Evolutionary conservation across 2,888 invertebrate species (phyloP).

Genomic region (Mantis religiosa): DNA sequence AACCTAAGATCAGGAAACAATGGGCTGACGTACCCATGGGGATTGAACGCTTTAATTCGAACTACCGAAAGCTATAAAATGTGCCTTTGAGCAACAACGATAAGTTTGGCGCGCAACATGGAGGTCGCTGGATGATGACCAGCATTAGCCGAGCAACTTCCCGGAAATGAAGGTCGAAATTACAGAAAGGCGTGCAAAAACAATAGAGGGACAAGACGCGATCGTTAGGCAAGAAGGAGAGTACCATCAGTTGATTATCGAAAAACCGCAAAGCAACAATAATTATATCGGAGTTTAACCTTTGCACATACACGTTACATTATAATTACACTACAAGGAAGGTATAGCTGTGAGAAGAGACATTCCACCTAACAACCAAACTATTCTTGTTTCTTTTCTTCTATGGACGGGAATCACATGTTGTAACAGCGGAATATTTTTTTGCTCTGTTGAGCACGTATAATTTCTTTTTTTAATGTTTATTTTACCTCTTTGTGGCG

Average conservation of each 20-base stretch:
- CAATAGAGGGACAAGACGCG: neutral
- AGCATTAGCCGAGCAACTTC: neutral
- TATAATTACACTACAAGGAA: neutral
- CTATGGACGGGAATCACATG: neutral
- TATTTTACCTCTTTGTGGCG: neutral
- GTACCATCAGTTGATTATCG: neutral
- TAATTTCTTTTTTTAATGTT: neutral
- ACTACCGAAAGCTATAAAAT: too few relatives aligned
- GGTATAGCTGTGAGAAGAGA: neutral
- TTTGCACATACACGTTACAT: neutral
- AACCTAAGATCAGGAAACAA: too few relatives aligned
- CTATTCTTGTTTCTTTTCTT: neutral
- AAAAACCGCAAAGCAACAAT: constrained; percentile 5
- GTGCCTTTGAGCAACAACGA: too few relatives aligned
- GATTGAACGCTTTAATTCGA: too few relatives aligned
- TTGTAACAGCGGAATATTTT: neutral
- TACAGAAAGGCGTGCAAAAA: neutral
- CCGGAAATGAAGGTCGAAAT: neutral
- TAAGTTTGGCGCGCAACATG: neutral
- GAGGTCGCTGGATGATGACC: neutral
- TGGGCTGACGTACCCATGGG: too few relatives aligned
- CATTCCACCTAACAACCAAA: neutral
- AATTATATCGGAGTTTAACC: neutral
- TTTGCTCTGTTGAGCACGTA: neutral
- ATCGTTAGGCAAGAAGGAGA: neutral